phyloP scores from a whole-genome alignment of 1,140 invertebrate species.

The Lanistes nyassanus region DNA sequence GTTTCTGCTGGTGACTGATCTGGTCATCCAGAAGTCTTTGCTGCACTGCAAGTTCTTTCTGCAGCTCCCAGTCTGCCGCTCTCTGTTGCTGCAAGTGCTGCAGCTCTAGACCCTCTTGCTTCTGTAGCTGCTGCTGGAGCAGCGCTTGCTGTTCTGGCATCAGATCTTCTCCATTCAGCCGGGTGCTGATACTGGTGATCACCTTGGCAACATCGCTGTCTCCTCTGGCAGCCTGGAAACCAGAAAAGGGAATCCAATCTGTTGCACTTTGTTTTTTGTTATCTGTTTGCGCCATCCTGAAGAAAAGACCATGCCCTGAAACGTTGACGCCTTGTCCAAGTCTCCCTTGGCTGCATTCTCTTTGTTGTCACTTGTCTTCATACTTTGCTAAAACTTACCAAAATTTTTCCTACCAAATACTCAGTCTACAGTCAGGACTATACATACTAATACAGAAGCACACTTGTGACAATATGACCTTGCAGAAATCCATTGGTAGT shows the following conservation, averaged over 20 bases:
- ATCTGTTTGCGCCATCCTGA: no score
- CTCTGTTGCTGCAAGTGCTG: slow-evolving; percentile 47
- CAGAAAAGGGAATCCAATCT: not conserved
- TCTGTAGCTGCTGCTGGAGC: slow-evolving; percentile 47
- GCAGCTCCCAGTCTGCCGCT: slow-evolving; percentile 37
- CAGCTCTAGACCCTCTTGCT: slow-evolving; percentile 49
- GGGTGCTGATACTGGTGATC: slow-evolving; percentile 54
- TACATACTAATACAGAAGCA: no score
- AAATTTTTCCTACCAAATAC: no score
- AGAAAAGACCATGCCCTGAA: no score
- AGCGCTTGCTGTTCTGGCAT: slow-evolving; percentile 47
- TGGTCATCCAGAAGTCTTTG: slow-evolving; percentile 43
- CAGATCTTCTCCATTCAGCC: slow-evolving; percentile 50
- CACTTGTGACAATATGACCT: no score
- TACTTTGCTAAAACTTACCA: no score
- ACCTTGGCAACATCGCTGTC: slow-evolving; percentile 54
- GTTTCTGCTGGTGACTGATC: slow-evolving; percentile 56
- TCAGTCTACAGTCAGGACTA: no score
- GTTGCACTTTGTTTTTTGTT: no score
- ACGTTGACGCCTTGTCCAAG: no score
- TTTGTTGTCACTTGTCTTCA: no score
- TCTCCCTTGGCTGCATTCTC: no score
- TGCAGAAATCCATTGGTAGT: no score
- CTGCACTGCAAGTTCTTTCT: slow-evolving; percentile 44
- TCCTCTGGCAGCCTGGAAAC: slow-evolving; percentile 48